Percentiles rank a stretch among this genome's conserved stretches.
Conservation (phyloP, 1,140 invertebrate species). For the Ceratosolen fusciceps region DNA sequence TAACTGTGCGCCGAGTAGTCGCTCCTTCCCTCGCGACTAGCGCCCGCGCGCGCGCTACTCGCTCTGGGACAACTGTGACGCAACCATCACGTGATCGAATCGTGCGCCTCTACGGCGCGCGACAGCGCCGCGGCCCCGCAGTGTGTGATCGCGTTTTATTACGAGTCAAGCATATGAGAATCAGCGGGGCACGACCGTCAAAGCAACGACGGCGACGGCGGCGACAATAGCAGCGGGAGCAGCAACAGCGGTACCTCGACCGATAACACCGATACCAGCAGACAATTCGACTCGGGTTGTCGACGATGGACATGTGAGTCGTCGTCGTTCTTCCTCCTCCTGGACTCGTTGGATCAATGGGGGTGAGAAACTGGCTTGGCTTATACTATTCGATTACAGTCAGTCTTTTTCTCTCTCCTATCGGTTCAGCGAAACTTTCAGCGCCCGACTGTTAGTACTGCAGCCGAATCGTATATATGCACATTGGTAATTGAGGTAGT, state of each 20-base stretch:
- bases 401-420: slow-evolving; percentile 75
- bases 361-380: slow-evolving; percentile 73
- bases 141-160: slow-evolving; percentile 70
- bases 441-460: background rate
- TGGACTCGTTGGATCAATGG: slow-evolving; percentile 67
- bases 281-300: too few species aligned
- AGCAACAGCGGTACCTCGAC: too few species aligned
- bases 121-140: slow-evolving; percentile 61
- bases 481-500: background rate
- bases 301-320: too few species aligned
- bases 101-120: slow-evolving; percentile 45
- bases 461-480: background rate
- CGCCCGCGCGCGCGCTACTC: slow-evolving; percentile 55
- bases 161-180: slow-evolving; percentile 51
- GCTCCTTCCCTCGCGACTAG: slow-evolving; percentile 41
- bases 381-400: slow-evolving; percentile 60
- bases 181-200: background rate
- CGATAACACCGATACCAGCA: too few species aligned
- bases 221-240: too few species aligned
- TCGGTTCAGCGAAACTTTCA: slow-evolving; percentile 63
- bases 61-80: slow-evolving; percentile 61
- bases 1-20: background rate
- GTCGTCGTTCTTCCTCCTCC: too few species aligned
- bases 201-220: too few species aligned
- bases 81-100: slow-evolving; percentile 59